Percentiles rank a stretch among this genome's conserved stretches.
Evolutionary conservation across 2,888 invertebrate genomes (phyloP).

Genomic region (Branchellion lobata): DNA sequence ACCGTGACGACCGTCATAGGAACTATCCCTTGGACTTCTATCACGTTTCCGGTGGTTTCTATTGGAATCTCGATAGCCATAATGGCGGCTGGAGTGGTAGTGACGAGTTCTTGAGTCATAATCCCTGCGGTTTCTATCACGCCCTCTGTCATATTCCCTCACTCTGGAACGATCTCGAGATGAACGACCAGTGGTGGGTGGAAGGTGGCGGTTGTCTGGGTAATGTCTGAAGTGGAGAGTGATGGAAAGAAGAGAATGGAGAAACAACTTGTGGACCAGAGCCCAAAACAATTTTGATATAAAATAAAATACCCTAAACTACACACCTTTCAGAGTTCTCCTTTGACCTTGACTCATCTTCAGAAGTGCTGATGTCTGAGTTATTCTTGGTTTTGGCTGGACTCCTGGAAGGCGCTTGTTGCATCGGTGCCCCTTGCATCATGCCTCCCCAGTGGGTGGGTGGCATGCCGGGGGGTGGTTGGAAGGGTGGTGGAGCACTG

Average conservation of each 20-base stretch:
- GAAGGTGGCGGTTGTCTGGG: background rate
- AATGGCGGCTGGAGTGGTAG: constrained; percentile 1
- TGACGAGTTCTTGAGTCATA: constrained; percentile 7
- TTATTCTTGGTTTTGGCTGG: background rate
- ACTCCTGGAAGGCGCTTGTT: background rate
- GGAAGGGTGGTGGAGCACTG: constrained; percentile 45
- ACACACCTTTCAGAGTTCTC: constrained; percentile 7
- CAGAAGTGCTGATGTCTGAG: background rate
- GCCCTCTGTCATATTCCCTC: background rate
- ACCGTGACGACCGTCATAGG: background rate
- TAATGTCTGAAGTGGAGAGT: no score
- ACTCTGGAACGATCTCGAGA: background rate
- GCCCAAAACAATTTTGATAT: no score
- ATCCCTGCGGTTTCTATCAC: background rate
- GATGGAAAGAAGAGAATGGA: no score
- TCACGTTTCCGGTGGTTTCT: background rate
- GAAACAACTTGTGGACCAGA: no score
- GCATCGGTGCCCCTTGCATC: background rate
- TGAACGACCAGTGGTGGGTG: background rate
- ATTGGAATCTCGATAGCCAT: constrained; percentile 2
- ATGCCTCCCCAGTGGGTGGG: constrained; percentile 1
- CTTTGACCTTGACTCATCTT: background rate
- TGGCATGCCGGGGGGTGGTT: constrained; percentile 45
- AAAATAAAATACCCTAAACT: no score
- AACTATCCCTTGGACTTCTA: background rate